phyloP scores from a whole-genome alignment of 2,113 vertebrate species.

The Spermophilus dauricus region DNA sequence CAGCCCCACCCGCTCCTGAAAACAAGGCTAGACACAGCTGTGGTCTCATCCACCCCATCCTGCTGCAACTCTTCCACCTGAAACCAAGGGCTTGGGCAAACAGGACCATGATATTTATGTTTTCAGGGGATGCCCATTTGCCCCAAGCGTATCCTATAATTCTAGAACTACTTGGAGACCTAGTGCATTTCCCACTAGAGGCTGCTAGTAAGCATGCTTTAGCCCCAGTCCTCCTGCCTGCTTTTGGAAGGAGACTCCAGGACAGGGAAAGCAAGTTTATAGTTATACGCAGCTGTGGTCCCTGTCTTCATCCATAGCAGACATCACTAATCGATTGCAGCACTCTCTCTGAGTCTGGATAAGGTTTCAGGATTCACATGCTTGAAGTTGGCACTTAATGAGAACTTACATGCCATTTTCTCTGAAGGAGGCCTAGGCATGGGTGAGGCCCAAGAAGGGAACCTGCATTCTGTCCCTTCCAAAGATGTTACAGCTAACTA shows the following conservation, averaged over 20 bases:
- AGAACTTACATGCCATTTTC: constrained; percentile 23
- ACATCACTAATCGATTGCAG: neutral
- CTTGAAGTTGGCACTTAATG: constrained; percentile 32
- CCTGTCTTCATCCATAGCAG: neutral
- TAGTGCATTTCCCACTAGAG: constrained; percentile 84
- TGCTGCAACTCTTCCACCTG: constrained; percentile 81
- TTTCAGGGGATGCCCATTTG: constrained; percentile 83
- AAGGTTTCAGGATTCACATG: constrained; percentile 28
- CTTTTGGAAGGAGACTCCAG: constrained; percentile 62
- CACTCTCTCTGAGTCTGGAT: neutral
- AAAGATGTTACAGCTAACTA: constrained; percentile 33
- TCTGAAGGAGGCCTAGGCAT: neutral
- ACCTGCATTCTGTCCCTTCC: constrained; percentile 65
- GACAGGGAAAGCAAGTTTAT: constrained; percentile 36
- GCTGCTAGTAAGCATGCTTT: constrained; percentile 83
- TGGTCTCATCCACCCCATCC: constrained; percentile 79
- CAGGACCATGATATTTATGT: constrained; percentile 70
- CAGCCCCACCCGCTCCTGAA: constrained; percentile 39
- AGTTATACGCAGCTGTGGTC: neutral
- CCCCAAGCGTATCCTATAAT: constrained; percentile 81
- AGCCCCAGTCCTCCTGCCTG: constrained; percentile 84
- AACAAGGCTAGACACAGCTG: constrained; percentile 81
- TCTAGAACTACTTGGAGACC: constrained; percentile 81
- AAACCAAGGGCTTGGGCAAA: constrained; percentile 83
- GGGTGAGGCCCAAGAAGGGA: neutral